Percentiles rank a stretch among this genome's conserved stretches.
Evolutionary conservation across 2,797 vertebrate genomes (phyloP).

Genomic region (Coranthus polyacanthus): DNA sequence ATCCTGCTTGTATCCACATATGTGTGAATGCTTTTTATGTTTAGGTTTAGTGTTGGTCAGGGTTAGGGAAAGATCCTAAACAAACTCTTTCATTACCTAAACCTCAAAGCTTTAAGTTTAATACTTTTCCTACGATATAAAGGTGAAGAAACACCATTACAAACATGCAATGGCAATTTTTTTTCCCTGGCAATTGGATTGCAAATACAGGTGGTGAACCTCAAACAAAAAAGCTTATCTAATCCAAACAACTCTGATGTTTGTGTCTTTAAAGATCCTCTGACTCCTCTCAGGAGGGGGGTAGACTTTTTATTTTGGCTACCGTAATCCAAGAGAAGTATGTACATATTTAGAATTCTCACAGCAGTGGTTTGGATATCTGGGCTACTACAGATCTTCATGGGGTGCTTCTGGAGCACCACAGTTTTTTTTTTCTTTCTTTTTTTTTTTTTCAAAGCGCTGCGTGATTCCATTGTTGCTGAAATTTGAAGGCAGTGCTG

Average conservation of each 20-base stretch:
- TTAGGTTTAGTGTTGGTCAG: no score
- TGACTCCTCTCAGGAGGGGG: slow-evolving; percentile 38
- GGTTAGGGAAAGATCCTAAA: no score
- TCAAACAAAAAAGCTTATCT: slow-evolving; percentile 61
- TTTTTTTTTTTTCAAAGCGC: slow-evolving; percentile 38
- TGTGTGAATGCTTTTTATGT: no score
- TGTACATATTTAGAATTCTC: slow-evolving; percentile 60
- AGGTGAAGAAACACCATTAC: no score
- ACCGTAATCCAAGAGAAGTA: slow-evolving; percentile 58
- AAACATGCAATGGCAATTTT: no score
- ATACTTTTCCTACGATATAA: no score
- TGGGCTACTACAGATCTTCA: slow-evolving; percentile 52
- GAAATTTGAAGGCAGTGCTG: slow-evolving; percentile 51
- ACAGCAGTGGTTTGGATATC: slow-evolving; percentile 60
- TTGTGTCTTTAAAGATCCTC: slow-evolving; percentile 59
- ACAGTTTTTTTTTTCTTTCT: slow-evolving; percentile 24
- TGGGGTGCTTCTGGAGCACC: slow-evolving; percentile 38
- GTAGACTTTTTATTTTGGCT: slow-evolving; percentile 25
- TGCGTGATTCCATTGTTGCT: slow-evolving; percentile 47
- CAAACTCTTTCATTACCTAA: no score
- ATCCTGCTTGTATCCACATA: no score
- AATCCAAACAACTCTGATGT: slow-evolving; percentile 62
- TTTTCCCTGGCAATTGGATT: no score
- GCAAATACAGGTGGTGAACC: slow-evolving; percentile 69
- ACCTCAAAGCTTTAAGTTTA: no score